A percentile compares a stretch with the other conserved stretches of the same genome.
Evolutionary conservation across 2,888 invertebrate genomes (phyloP).

Genomic region (Nephrotoma appendiculata): DNA sequence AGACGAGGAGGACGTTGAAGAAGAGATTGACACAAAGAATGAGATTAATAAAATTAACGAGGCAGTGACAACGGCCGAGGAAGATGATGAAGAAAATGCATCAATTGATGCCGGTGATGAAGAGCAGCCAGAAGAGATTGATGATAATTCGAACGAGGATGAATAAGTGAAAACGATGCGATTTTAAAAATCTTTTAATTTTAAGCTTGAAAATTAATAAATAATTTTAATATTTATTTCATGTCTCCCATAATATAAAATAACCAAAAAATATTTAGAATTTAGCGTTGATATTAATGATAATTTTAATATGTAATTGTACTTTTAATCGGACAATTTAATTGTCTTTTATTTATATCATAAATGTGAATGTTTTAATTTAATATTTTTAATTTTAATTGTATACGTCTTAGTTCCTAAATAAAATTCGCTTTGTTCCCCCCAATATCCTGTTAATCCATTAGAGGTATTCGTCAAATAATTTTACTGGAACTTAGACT

Average conservation of each 20-base stretch:
- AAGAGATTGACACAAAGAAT: not conserved
- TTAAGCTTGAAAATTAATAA: not conserved
- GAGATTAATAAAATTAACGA: constrained; percentile 7
- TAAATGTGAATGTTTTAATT: not conserved
- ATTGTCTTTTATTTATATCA: not conserved
- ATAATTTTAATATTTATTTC: not conserved
- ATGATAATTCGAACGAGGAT: not conserved
- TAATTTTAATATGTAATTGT: not conserved
- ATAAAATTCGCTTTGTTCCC: not conserved
- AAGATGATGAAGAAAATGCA: constrained; percentile 14
- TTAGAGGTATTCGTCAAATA: not conserved
- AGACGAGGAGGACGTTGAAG: constrained; percentile 8
- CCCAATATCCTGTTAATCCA: not conserved
- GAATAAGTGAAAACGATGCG: not conserved
- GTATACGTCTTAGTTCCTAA: not conserved
- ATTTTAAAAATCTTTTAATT: not conserved
- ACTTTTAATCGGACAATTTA: not conserved
- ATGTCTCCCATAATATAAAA: not conserved
- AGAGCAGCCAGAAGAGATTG: not conserved
- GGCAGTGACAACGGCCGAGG: constrained; percentile 17
- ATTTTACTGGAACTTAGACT: not conserved
- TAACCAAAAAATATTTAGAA: not conserved
- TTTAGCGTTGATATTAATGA: not conserved
- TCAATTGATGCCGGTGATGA: constrained; percentile 9
- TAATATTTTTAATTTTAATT: not conserved